Percentiles rank a stretch among this genome's conserved stretches.
These are phyloP conservation scores for Epinephelus lanceolatus DNA, from an alignment of 2,113 vertebrate genomes.

Conservation along the genomic window DNA sequence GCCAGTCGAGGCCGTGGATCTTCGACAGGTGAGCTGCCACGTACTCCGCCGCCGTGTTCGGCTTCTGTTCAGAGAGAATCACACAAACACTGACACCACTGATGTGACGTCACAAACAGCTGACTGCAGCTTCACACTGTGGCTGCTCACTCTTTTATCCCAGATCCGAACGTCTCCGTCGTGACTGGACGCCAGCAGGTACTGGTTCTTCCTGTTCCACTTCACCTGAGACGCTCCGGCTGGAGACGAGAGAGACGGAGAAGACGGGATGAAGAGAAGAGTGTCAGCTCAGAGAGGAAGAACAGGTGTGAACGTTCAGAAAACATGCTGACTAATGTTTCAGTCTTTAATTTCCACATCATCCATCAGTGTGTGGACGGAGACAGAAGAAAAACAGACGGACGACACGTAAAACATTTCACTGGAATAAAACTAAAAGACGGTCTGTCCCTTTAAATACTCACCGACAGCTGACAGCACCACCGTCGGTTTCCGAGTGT, in stretches of 20 bases:
- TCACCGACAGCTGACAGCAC: constrained; percentile 95
- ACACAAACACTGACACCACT: too few species aligned
- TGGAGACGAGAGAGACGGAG: constrained; percentile 56
- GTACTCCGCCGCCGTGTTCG: constrained; percentile 95
- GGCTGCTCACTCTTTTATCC: constrained; percentile 93
- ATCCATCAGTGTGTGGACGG: too few species aligned
- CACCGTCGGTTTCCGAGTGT: constrained; percentile 93
- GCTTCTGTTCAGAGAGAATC: constrained; percentile 86
- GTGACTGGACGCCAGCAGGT: constrained; percentile 95
- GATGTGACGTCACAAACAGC: too few species aligned
- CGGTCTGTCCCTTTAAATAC: constrained; percentile 62
- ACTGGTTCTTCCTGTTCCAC: constrained; percentile 94
- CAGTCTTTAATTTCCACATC: too few species aligned
- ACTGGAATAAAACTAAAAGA: too few species aligned
- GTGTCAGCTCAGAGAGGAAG: not conserved
- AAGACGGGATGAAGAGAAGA: too few species aligned
- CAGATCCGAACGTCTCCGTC: constrained; percentile 97
- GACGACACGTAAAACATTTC: too few species aligned
- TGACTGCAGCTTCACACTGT: too few species aligned
- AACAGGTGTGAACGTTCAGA: too few species aligned
- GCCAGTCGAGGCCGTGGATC: constrained; percentile 98
- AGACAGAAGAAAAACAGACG: too few species aligned
- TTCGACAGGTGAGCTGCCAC: constrained; percentile 97
- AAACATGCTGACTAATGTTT: too few species aligned
- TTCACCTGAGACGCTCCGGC: constrained; percentile 99